A percentile compares a stretch with the other conserved stretches of the same genome.
phyloP scores from a whole-genome alignment of 2,113 vertebrate genomes.

The Romanogobio albipinnatus region DNA sequence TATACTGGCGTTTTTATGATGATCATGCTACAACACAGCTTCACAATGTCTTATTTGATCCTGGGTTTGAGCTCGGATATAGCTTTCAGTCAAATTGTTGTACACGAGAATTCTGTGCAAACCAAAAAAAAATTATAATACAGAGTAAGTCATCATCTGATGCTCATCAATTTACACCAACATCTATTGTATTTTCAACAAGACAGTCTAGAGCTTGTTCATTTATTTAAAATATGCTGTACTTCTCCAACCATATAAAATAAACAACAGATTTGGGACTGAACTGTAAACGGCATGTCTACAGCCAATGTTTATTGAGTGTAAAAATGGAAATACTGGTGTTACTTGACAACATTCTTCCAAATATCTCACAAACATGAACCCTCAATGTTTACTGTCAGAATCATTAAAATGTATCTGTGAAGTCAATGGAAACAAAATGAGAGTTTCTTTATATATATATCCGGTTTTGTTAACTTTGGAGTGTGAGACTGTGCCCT shows the following conservation, averaged over 20 bases:
- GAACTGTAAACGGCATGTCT: conserved; percentile 55
- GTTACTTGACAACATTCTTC: conserved; percentile 52
- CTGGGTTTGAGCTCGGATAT: conserved; percentile 48
- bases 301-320: conserved; percentile 48
- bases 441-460: conserved; percentile 16
- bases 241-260: conserved; percentile 10
- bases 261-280: neutral
- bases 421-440: conserved; percentile 47
- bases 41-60: conserved; percentile 62
- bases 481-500: conserved; percentile 59
- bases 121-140: conserved; percentile 32
- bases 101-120: conserved; percentile 2
- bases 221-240: neutral
- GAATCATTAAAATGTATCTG: conserved; percentile 44
- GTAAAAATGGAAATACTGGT: conserved; percentile 35
- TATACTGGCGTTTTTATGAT: conserved; percentile 65
- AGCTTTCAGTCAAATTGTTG: neutral
- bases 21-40: conserved; percentile 67
- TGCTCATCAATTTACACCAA: conserved; percentile 61
- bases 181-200: conserved; percentile 46
- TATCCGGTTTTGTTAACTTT: conserved; percentile 60
- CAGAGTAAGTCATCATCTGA: conserved; percentile 55
- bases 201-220: conserved; percentile 54
- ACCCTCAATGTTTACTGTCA: conserved; percentile 22
- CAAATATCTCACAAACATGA: conserved; percentile 18